Percentiles rank a stretch among this genome's conserved stretches.
These are phyloP conservation scores for Pseudomyrmex sp. DNA, from an alignment of 1,140 invertebrate genomes.

Conservation along the genomic window DNA sequence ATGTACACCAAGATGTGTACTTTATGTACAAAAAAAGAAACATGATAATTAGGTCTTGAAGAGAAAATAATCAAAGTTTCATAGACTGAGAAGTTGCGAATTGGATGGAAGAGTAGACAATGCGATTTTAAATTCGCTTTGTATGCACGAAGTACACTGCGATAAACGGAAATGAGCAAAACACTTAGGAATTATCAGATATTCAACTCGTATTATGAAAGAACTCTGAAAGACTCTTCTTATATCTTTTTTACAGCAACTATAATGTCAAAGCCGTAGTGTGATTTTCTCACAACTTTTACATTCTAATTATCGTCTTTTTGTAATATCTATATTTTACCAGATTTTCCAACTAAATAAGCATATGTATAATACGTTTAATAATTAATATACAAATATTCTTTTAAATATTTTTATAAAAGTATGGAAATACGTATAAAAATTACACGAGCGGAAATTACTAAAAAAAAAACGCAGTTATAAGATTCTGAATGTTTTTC, in stretches of 20 bases:
- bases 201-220: conserved; percentile 40
- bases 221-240: not conserved
- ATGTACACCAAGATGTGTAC: not conserved
- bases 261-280: conserved; percentile 38
- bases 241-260: conserved; percentile 37
- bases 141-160: conserved; percentile 44
- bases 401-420: too few relatives aligned
- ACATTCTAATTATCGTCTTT: conserved; percentile 22
- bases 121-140: conserved; percentile 42
- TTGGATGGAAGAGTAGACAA: conserved; percentile 24
- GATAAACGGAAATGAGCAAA: conserved; percentile 58
- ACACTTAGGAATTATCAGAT: conserved; percentile 56
- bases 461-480: too few relatives aligned
- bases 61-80: conserved; percentile 13
- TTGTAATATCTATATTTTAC: not conserved
- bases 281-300: not conserved
- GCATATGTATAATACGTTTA: too few relatives aligned
- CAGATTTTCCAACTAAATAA: too few relatives aligned
- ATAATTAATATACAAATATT: too few relatives aligned
- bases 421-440: too few relatives aligned
- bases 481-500: not conserved
- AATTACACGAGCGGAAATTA: too few relatives aligned
- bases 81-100: conserved; percentile 35
- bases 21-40: not conserved
- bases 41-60: not conserved